phyloP scores from a whole-genome alignment of 2,113 vertebrate species.

The Cathartes aura region DNA sequence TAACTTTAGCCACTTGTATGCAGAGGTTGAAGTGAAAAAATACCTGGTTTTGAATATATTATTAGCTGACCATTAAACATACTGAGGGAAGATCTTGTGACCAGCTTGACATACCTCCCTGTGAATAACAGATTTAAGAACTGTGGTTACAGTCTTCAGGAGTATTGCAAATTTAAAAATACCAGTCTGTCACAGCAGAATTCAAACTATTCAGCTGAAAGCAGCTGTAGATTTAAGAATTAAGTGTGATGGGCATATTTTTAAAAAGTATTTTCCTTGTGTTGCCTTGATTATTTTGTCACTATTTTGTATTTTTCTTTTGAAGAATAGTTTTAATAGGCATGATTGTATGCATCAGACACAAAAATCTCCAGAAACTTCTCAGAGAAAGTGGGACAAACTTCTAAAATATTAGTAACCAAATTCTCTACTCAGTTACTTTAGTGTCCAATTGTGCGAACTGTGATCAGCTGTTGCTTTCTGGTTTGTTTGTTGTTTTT shows the following conservation, averaged over 20 bases:
- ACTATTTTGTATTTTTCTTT: background rate
- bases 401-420: background rate
- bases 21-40: background rate
- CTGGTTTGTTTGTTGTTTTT: background rate
- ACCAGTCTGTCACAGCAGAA: background rate
- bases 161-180: background rate
- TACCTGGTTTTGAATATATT: background rate
- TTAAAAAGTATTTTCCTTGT: background rate
- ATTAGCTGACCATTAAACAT: background rate
- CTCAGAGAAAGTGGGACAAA: background rate
- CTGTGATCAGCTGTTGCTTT: background rate
- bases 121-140: background rate
- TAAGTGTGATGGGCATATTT: background rate
- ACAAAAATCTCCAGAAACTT: background rate
- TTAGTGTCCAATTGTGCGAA: background rate
- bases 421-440: background rate
- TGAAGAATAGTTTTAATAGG: background rate
- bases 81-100: background rate
- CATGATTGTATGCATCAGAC: background rate
- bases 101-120: background rate
- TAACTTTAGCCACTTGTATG: background rate
- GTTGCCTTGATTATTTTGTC: background rate
- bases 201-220: background rate
- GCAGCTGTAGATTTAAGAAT: background rate
- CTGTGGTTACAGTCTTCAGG: background rate